Base-by-base conservation (phyloP, 2,797 vertebrate genomes). In the Artibeus lituratus region DNA sequence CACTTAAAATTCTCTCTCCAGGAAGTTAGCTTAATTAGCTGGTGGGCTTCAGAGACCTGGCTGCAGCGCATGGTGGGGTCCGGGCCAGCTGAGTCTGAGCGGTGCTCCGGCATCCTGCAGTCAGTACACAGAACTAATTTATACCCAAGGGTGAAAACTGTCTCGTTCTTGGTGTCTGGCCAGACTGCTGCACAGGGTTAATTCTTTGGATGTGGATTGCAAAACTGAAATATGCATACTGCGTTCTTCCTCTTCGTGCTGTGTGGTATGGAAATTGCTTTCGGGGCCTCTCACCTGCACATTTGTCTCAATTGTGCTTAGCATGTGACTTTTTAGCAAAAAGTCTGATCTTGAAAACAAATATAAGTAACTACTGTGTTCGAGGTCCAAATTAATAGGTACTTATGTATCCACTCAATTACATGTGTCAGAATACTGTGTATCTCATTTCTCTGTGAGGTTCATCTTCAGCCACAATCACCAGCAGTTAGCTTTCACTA, bases 131-230 rank as follows among this genome's bases (percentile, higher is more conserved):
- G 95, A 74, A 62, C 97, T 97, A 98, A 98, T 98, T 97, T 97
- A 97, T 98, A 96, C 98, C 95, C 98, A 74, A 90, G 97, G 96
- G 98, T 95, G 95, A 95, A 97, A 96, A 92, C 90, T 95, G 94
- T 88, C 47, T 95, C 37, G 91, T 86, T 92, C 70, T 97, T 97
- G 97, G 96, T 95, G 73, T 84, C 87, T 76, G 73, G 96, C 97
- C 97, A 98, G 94, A 74, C 35, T 42, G 32, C 67, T 89, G 87
- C 88, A 87, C 76, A 80, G 86, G 72, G 57, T 86, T 70, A 94
- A 97, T 93, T 42, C 92, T 83, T 37, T 24, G 93, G 91, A 91
- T 95, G 92, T 39, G 74, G 88, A 86, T 19, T 73, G 83, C 83
- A 82, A 87, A 87, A 22, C 10, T 44, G 44, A 83, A 59, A 57